phyloP scores from a whole-genome alignment of 2,797 vertebrate genomes.

The Dendrocincla fuliginosa region DNA sequence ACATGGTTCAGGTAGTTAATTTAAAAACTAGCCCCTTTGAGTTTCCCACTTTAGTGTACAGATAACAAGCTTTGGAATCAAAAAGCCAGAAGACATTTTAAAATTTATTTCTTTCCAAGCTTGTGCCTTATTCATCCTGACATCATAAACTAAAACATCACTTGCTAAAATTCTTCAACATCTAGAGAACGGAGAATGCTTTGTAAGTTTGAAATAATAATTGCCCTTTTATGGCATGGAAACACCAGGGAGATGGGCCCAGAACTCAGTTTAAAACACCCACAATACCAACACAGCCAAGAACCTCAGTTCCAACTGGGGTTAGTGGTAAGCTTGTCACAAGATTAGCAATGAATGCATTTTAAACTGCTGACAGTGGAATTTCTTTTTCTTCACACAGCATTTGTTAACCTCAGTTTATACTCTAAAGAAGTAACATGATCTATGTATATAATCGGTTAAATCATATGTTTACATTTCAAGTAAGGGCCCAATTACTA shows the following conservation, averaged over 20 bases:
- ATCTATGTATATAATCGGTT: slow-evolving; percentile 51
- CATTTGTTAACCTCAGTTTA: background rate
- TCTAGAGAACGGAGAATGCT: background rate
- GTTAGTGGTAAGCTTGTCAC: background rate
- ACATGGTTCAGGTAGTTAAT: background rate
- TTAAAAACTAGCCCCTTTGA: background rate
- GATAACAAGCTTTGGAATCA: background rate
- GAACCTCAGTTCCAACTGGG: background rate
- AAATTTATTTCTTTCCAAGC: background rate
- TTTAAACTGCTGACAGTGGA: background rate
- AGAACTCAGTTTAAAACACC: background rate
- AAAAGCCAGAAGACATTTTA: background rate
- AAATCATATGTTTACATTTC: slow-evolving; percentile 57
- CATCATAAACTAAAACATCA: background rate
- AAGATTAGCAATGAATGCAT: background rate
- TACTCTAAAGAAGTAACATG: slow-evolving; percentile 17
- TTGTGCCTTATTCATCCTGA: background rate
- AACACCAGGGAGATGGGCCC: background rate
- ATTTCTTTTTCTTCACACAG: background rate
- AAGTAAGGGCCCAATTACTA: slow-evolving; percentile 41
- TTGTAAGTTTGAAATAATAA: background rate
- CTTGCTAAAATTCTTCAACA: background rate
- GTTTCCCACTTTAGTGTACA: background rate
- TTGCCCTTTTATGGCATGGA: background rate
- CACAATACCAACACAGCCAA: background rate